These are phyloP conservation scores for Platygyra sinensis DNA, from an alignment of 64 coral and sea anemone species.

Conservation along the genomic window DNA sequence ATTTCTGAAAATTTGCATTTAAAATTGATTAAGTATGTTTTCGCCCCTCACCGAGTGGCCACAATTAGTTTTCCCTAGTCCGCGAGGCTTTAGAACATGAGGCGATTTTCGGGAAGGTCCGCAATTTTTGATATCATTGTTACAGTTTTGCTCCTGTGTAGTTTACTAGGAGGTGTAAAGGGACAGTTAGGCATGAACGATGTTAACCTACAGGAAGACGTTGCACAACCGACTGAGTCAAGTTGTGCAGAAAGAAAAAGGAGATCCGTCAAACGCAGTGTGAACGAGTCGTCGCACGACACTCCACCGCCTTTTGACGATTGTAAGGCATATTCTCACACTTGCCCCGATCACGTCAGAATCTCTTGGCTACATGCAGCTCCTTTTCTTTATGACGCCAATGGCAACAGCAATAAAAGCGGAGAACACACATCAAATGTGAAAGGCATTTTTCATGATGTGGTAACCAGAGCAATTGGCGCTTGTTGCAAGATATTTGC, in stretches of 20 bases:
- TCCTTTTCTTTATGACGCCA: neutral
- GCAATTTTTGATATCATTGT: no score
- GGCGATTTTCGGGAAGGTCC: no score
- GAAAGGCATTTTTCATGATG: neutral
- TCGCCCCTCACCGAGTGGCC: no score
- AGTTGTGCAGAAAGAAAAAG: neutral
- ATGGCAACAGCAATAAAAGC: neutral
- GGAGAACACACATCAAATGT: neutral
- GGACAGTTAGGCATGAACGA: no score
- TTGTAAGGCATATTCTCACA: neutral
- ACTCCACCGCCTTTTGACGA: neutral
- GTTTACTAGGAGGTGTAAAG: no score
- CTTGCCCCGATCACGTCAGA: neutral
- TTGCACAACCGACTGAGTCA: neutral
- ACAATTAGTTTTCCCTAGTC: no score
- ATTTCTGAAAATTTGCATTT: no score
- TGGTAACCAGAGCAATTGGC: neutral
- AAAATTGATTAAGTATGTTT: no score
- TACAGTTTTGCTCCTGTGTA: no score
- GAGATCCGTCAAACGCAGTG: neutral
- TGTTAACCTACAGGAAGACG: neutral
- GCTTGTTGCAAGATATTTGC: neutral
- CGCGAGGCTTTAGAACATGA: no score
- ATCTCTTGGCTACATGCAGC: neutral
- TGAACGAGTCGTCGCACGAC: neutral